phyloP scores from a whole-genome alignment of 2,113 vertebrate genomes.

The Petromus typicus region DNA sequence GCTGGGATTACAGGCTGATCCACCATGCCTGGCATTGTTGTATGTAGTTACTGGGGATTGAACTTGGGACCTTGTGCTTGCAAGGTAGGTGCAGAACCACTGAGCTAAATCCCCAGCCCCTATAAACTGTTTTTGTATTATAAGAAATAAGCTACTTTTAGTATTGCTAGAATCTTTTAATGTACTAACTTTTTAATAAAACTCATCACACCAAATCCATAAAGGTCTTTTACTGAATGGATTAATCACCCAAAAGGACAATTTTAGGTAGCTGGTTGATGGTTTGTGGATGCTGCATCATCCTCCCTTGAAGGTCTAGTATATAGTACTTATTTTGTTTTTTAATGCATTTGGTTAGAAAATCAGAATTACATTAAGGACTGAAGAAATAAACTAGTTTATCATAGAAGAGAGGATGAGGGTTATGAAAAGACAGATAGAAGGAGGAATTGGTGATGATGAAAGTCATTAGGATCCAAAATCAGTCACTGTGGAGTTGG shows the following conservation, averaged over 20 bases:
- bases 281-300: neutral
- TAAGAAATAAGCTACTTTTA: too few species aligned
- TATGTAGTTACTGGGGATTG: too few species aligned
- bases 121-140: too few species aligned
- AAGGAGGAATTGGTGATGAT: rapidly evolving
- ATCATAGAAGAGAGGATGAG: neutral
- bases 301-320: neutral
- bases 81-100: too few species aligned
- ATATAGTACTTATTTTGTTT: neutral
- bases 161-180: too few species aligned
- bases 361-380: neutral
- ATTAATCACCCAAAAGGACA: neutral
- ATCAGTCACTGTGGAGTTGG: neutral
- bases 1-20: too few species aligned
- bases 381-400: neutral
- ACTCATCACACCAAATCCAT: neutral
- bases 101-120: too few species aligned
- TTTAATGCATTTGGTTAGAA: neutral
- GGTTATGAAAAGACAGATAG: neutral
- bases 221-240: neutral
- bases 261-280: neutral
- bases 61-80: too few species aligned
- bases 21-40: too few species aligned
- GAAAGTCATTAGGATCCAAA: neutral
- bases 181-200: too few species aligned